Conservation (phyloP, 2,888 invertebrate species). For the Lomographa bimaculata region DNA sequence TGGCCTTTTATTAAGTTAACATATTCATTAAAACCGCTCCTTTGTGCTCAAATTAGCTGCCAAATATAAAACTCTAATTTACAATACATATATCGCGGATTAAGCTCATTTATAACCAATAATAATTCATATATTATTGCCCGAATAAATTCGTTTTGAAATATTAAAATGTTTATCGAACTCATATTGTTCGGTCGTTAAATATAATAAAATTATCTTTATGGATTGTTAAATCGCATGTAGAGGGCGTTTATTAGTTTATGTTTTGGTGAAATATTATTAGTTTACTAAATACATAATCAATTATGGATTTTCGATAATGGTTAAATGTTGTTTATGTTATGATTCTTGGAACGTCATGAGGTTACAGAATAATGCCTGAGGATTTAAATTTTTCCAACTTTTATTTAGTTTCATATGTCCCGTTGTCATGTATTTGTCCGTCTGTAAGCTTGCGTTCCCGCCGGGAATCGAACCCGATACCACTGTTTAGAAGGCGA, state of each 20-base stretch:
- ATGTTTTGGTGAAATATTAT: conserved; percentile 13
- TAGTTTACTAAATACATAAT: conserved; percentile 8
- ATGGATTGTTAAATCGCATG: conserved; percentile 15
- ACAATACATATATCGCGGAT: conserved; percentile 31
- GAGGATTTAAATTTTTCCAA: no score
- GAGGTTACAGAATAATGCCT: no score
- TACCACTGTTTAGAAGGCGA: no score
- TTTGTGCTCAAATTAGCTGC: conserved; percentile 29
- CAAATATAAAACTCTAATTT: conserved; percentile 38
- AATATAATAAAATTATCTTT: conserved; percentile 21
- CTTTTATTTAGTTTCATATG: no score
- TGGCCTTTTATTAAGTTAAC: conserved; percentile 42
- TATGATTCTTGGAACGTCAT: no score
- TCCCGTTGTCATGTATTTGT: no score
- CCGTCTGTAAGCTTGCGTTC: no score
- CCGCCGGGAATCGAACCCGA: no score
- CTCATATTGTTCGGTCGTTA: conserved; percentile 17
- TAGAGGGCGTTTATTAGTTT: conserved; percentile 18
- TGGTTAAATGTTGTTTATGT: no score
- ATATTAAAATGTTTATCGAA: conserved; percentile 17
- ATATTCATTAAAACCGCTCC: conserved; percentile 23
- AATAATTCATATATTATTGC: conserved; percentile 25
- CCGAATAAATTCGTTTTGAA: conserved; percentile 13
- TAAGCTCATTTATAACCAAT: conserved; percentile 36
- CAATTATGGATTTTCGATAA: conserved; percentile 5